phyloP scores from a whole-genome alignment of 2,888 invertebrate species.

The Campoplex nolae region DNA sequence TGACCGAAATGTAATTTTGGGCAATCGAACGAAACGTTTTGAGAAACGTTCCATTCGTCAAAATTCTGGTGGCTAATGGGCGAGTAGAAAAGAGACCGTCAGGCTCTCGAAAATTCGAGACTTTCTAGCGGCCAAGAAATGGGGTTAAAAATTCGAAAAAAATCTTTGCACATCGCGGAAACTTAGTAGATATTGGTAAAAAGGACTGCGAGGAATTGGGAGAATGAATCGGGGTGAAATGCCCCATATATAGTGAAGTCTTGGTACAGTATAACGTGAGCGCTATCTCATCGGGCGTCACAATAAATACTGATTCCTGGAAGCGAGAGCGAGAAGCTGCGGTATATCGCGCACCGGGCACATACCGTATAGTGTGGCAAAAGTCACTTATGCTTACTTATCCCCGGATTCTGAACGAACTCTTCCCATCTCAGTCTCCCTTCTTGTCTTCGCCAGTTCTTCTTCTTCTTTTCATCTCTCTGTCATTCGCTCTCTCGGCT shows the following conservation, averaged over 20 bases:
- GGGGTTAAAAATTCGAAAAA: neutral
- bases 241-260: conserved; percentile 12
- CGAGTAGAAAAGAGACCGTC: neutral
- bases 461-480: conserved; percentile 36
- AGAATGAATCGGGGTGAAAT: conserved; percentile 5
- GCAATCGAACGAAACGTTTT: neutral
- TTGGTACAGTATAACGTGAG: conserved; percentile 72
- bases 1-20: neutral
- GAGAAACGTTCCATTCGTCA: neutral
- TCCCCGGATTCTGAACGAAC: conserved; percentile 72
- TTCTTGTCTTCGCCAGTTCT: conserved; percentile 43
- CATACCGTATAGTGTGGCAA: conserved; percentile 68
- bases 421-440: conserved; percentile 62
- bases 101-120: neutral
- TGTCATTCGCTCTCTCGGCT: conserved; percentile 34
- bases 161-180: neutral
- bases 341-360: conserved; percentile 52
- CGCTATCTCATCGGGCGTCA: conserved; percentile 83
- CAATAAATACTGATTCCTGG: conserved; percentile 85
- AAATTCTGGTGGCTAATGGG: neutral
- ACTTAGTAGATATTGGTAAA: no score
- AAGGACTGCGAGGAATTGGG: neutral
- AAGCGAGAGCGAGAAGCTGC: conserved; percentile 73
- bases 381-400: conserved; percentile 82
- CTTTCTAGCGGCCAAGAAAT: neutral